Percentiles rank a stretch among this genome's conserved stretches.
Conservation (phyloP, 2,888 invertebrate species). For the Lottia scabra region DNA sequence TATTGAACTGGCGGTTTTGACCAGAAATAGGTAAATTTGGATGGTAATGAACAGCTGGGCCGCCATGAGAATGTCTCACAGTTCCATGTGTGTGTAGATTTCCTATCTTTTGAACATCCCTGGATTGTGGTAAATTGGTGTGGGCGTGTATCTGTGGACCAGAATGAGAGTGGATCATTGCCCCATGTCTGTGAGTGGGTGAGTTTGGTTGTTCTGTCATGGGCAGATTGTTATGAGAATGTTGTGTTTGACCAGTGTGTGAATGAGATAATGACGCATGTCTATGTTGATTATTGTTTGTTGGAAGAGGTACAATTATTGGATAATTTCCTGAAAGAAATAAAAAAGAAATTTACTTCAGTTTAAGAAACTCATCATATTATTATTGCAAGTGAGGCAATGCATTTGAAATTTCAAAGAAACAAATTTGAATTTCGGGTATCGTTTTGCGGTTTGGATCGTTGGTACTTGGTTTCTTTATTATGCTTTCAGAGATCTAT, state of each 20-base stretch:
- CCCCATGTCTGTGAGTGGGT: not conserved
- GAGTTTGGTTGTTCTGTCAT: not conserved
- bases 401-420: too few relatives aligned
- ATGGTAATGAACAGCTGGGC: not conserved
- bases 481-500: too few relatives aligned
- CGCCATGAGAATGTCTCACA: not conserved
- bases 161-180: not conserved
- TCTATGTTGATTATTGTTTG: not conserved
- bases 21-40: not conserved
- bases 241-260: not conserved
- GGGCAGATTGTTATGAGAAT: not conserved
- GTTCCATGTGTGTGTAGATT: not conserved
- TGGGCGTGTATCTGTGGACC: not conserved
- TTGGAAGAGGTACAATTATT: not conserved
- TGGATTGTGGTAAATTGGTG: not conserved
- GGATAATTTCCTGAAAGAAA: too few relatives aligned
- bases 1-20: too few relatives aligned
- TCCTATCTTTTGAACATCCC: not conserved
- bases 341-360: too few relatives aligned
- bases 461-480: too few relatives aligned
- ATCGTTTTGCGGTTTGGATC: too few relatives aligned
- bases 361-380: too few relatives aligned
- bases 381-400: too few relatives aligned
- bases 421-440: too few relatives aligned
- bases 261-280: not conserved